Conservation (phyloP, 2,888 invertebrate genomes). For the Suillia variegata region DNA sequence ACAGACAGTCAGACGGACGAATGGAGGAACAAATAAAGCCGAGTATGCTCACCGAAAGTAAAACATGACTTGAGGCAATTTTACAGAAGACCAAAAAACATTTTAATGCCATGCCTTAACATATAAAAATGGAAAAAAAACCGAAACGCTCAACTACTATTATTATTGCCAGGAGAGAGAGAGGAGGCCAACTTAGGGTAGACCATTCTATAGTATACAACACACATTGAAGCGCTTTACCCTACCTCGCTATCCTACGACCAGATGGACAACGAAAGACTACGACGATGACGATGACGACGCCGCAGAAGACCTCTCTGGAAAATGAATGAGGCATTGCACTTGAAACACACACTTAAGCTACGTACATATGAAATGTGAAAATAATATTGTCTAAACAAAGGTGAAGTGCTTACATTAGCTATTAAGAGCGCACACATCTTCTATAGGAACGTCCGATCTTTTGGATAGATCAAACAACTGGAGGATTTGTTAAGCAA, state of each 20-base stretch:
- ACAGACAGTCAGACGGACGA: no score
- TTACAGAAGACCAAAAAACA: background rate
- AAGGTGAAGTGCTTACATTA: constrained; percentile 41
- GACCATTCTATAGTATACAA: no score
- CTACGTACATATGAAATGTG: constrained; percentile 9
- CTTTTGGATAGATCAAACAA: constrained; percentile 13
- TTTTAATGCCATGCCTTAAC: background rate
- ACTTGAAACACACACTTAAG: background rate
- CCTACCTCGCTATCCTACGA: background rate
- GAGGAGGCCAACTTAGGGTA: no score
- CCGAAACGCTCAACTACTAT: no score
- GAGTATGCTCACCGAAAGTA: background rate
- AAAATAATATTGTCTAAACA: constrained; percentile 41
- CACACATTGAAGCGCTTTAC: no score
- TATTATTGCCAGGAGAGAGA: no score
- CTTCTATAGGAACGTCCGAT: no score
- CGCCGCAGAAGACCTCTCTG: background rate
- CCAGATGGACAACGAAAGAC: background rate
- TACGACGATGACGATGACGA: no score
- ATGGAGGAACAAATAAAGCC: background rate
- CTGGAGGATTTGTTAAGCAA: constrained; percentile 3
- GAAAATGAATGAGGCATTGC: background rate
- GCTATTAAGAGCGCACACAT: background rate
- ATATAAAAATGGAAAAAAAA: no score
- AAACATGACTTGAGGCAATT: background rate